A percentile compares a stretch with the other conserved stretches of the same genome.
phyloP scores from a whole-genome alignment of 2,113 vertebrate species.

The Serinus canaria region DNA sequence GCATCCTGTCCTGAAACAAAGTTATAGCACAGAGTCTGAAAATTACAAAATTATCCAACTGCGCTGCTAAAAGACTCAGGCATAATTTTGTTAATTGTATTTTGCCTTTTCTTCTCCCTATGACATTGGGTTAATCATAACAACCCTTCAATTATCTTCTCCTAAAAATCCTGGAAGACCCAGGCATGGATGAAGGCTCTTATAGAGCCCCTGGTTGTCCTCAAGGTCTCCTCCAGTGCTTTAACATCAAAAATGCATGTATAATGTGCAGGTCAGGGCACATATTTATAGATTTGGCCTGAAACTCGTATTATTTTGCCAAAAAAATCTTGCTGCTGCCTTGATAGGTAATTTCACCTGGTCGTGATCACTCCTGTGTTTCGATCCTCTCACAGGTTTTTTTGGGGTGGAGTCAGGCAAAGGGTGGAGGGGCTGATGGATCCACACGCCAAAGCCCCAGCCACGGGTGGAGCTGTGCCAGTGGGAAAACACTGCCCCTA shows the following conservation, averaged over 20 bases:
- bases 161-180: not conserved
- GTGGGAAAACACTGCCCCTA: slow-evolving; percentile 5
- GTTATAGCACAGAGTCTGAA: not conserved
- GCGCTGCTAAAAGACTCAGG: not conserved
- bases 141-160: not conserved
- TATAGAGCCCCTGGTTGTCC: not conserved
- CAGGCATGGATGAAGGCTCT: not conserved
- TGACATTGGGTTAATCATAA: not conserved
- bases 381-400: accelerated
- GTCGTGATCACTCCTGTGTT: accelerated
- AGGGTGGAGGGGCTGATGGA: not conserved
- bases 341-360: not conserved
- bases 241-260: not conserved
- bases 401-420: not conserved
- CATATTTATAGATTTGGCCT: not conserved
- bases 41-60: not conserved
- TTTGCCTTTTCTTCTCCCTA: not conserved
- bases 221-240: not conserved
- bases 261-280: not conserved
- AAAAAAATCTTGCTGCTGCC: not conserved
- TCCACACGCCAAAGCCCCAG: not conserved
- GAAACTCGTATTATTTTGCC: not conserved
- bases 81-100: not conserved
- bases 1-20: not conserved
- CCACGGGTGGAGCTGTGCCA: not conserved